These are phyloP conservation scores for Eolophus roseicapilla DNA, from an alignment of 2,113 vertebrate species.

Conservation along the genomic window DNA sequence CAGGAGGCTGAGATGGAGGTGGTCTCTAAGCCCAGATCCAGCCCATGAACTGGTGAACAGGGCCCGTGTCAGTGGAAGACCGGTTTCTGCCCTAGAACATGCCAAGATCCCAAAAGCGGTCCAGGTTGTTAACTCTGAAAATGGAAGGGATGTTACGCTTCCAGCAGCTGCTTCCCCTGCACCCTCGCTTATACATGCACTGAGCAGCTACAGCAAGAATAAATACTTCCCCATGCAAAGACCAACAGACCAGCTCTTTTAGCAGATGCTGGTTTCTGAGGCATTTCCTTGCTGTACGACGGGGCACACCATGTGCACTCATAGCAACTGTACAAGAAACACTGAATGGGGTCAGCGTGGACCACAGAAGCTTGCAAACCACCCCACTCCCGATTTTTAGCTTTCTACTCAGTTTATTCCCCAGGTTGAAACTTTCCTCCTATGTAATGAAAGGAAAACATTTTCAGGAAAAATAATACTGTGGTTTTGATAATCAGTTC, in stretches of 20 bases:
- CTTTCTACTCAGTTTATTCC: background rate
- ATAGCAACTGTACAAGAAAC: background rate
- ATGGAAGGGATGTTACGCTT: background rate
- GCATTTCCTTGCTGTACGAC: background rate
- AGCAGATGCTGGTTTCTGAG: background rate
- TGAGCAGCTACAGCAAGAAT: background rate
- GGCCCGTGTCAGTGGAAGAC: background rate
- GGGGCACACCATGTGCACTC: background rate
- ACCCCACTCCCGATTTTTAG: background rate
- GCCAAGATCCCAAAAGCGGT: background rate
- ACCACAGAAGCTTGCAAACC: background rate
- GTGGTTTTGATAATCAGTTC: background rate
- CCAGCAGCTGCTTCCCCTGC: background rate
- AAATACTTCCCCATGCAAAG: background rate
- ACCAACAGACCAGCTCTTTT: background rate
- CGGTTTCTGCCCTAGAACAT: rapidly evolving
- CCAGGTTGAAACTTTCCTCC: background rate
- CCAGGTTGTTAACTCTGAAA: background rate
- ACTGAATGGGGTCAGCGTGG: rapidly evolving
- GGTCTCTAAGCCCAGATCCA: background rate
- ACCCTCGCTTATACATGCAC: background rate
- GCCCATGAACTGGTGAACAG: background rate
- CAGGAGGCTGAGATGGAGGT: background rate
- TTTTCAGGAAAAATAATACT: background rate
- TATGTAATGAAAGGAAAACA: background rate